Percentiles rank a stretch among this genome's conserved stretches.
phyloP scores from a whole-genome alignment of 2,797 vertebrate genomes.

The Acipenser transmontanus region DNA sequence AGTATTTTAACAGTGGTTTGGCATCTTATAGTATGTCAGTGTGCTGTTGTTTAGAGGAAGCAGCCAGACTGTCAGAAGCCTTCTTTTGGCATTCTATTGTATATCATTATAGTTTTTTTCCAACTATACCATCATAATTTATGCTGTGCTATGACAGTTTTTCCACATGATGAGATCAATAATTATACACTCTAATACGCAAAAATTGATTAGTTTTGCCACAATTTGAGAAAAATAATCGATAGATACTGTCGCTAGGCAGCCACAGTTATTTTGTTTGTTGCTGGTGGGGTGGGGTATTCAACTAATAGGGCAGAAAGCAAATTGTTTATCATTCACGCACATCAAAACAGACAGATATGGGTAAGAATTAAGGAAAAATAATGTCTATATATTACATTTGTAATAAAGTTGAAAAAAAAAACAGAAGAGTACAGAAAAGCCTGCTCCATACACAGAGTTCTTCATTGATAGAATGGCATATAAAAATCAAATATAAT shows the following conservation, averaged over 20 bases:
- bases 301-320: too few species aligned
- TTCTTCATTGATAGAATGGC: too few species aligned
- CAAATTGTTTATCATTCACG: too few species aligned
- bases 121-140: not conserved
- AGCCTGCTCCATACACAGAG: too few species aligned
- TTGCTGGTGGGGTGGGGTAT: too few species aligned
- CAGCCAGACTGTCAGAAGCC: conserved; percentile 16
- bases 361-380: too few species aligned
- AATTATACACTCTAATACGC: not conserved
- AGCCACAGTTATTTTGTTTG: too few species aligned
- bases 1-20: conserved; percentile 61
- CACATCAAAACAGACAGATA: too few species aligned
- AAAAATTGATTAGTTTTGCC: not conserved
- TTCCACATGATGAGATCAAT: not conserved
- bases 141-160: not conserved
- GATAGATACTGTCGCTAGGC: not conserved
- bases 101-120: not conserved
- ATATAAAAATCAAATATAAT: too few species aligned
- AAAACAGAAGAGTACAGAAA: too few species aligned
- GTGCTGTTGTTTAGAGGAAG: conserved; percentile 37
- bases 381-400: too few species aligned
- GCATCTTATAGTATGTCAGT: conserved; percentile 41
- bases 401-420: too few species aligned
- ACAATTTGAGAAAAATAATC: not conserved
- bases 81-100: conserved; percentile 5